Evolutionary conservation across 92 coral and sea anemone species (phyloP), one percentile per base, ranked within the genome.

Genomic region (Phenganax marumi): DNA sequence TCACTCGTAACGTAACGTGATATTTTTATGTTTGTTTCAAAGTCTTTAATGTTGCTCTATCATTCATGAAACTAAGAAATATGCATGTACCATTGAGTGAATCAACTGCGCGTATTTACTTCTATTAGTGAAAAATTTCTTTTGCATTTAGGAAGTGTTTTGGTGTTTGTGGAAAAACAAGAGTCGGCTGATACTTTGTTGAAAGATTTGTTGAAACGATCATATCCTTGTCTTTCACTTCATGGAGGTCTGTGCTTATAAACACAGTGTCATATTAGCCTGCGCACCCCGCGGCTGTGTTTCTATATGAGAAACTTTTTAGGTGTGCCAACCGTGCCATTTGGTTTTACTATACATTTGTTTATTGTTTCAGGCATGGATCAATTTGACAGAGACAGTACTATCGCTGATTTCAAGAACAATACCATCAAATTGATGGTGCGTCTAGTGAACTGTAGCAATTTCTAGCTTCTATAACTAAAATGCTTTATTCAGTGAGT

Each of bases 381-480:
- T 68, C 98, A 94, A 78, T 94, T 92, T 76, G 98, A 94, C 82
- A 88, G 98, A 12, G 98, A 94, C 61, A 94, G 98, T 82, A 94
- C 98, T 7, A 94, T 94, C 33, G 98, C 98, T 8, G 98, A 94
- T 83, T 94, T 92, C 87, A 95, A 94, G 86, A 95, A 95, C 83
- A 97, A 93, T 19, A 92, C 92, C 70, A 92, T 93, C 16, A 92
- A 89, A 50, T 84, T 95, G 80, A 95, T 95, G 98, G 98, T 95
- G 68, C 81, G 97, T 80, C 43, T 1, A 1, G 63, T 56, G 63
- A 19, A 19, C 63, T n/a, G 19, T 11, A 9, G 19, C 13, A 25
- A 46, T 10, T 69, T 39, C 7, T 19, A 2, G 5, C 46, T 18
- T 47, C 0, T 39, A 17, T 69, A 26, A 49, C 50, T 69, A 19